A percentile compares a stretch with the other conserved stretches of the same genome.
phyloP scores from a whole-genome alignment of 2,888 invertebrate species.

The Abrostola tripartita region DNA sequence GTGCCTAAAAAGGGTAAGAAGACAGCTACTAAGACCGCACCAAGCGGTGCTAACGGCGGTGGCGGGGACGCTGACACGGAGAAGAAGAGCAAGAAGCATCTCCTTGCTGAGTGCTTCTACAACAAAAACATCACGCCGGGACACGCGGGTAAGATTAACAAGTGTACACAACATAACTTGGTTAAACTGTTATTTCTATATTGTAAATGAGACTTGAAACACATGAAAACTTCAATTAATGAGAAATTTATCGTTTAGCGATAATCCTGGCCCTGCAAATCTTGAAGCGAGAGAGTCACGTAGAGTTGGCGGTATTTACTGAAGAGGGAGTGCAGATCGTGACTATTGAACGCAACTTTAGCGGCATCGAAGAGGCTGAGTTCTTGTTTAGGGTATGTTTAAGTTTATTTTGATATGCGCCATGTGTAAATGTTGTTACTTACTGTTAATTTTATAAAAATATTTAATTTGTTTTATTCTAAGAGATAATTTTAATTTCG shows the following conservation, averaged over 20 bases:
- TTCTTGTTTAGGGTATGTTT: slow-evolving; percentile 78
- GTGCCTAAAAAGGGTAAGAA: slow-evolving; percentile 75
- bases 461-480: not conserved
- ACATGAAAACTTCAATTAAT: too few species aligned
- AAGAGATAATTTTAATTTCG: too few species aligned
- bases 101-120: slow-evolving; percentile 81
- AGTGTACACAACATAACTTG: not conserved
- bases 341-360: slow-evolving; percentile 75
- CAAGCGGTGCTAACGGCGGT: slow-evolving; percentile 41
- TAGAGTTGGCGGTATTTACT: slow-evolving; percentile 89
- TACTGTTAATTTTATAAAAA: not conserved
- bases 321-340: slow-evolving; percentile 80
- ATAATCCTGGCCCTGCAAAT: slow-evolving; percentile 89
- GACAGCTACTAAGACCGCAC: slow-evolving; percentile 56
- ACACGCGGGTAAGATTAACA: slow-evolving; percentile 77
- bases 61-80: slow-evolving; percentile 71
- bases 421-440: not conserved
- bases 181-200: too few species aligned
- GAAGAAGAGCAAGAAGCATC: slow-evolving; percentile 78
- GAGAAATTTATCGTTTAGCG: slow-evolving; percentile 74
- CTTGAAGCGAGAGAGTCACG: slow-evolving; percentile 88
- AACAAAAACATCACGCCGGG: slow-evolving; percentile 79
- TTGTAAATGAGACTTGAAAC: too few species aligned
- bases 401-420: slow-evolving; percentile 30
- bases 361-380: slow-evolving; percentile 80